A percentile compares a stretch with the other conserved stretches of the same genome.
Conservation (phyloP, 2,888 invertebrate species). For the Eupithecia vulgata region DNA sequence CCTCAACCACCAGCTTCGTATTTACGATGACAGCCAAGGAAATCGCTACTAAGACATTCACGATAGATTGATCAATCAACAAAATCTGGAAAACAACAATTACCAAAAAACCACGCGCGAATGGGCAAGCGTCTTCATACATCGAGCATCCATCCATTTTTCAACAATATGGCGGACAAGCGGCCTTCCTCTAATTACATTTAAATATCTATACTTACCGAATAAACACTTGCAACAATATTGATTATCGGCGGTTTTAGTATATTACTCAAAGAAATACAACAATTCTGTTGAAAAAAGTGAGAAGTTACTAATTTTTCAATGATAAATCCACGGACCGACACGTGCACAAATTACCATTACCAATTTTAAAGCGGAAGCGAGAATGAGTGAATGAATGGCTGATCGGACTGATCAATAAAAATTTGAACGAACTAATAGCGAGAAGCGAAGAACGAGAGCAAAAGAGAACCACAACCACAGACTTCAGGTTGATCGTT, state of each 20-base stretch:
- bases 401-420: not conserved
- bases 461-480: too few species aligned
- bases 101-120: slow-evolving; percentile 7
- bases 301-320: not conserved
- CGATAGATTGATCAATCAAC: not conserved
- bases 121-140: slow-evolving; percentile 5
- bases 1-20: not conserved
- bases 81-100: not conserved
- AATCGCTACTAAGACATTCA: not conserved
- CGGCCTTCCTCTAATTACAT: not conserved
- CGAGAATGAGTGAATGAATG: not conserved
- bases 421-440: too few species aligned
- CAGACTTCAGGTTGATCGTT: too few species aligned
- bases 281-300: not conserved
- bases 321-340: not conserved
- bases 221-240: not conserved
- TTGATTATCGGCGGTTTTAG: not conserved
- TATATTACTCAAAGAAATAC: slow-evolving; percentile 5
- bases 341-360: slow-evolving; percentile 24
- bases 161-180: slow-evolving; percentile 12
- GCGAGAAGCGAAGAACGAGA: not conserved
- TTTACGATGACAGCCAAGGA: not conserved
- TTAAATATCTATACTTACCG: not conserved
- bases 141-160: not conserved
- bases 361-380: not conserved